Conservation (phyloP, 1,140 invertebrate species). For the Physella acuta region DNA sequence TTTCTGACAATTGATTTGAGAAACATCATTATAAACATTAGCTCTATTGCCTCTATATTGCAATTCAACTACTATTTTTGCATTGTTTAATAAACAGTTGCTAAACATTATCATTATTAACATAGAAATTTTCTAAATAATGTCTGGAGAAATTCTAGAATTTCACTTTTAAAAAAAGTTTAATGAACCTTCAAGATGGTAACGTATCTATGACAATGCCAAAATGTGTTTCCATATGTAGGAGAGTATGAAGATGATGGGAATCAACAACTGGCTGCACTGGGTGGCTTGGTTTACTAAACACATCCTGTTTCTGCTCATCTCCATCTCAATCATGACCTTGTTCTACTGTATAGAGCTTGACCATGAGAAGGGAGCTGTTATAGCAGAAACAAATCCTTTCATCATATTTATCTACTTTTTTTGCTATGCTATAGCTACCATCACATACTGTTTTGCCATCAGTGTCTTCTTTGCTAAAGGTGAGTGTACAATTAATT, state of each 20-base stretch:
- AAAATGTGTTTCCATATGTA: constrained; percentile 51
- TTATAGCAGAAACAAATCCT: constrained; percentile 62
- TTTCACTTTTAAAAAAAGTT: background rate
- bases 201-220: no score
- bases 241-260: constrained; percentile 90
- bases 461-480: constrained; percentile 65
- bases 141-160: background rate
- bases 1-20: no score
- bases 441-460: constrained; percentile 65
- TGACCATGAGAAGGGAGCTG: constrained; percentile 36
- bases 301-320: constrained; percentile 71
- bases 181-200: background rate
- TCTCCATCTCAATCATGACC: constrained; percentile 65
- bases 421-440: constrained; percentile 62
- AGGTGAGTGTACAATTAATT: no score
- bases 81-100: no score
- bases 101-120: no score
- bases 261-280: constrained; percentile 77
- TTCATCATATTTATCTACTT: constrained; percentile 64
- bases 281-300: constrained; percentile 83
- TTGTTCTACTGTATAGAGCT: constrained; percentile 57
- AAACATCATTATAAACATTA: no score
- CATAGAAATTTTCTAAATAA: no score
- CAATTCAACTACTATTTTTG: no score
- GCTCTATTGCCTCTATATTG: no score